phyloP scores from a whole-genome alignment of 2,113 vertebrate genomes.

The Chaetodon auriga region DNA sequence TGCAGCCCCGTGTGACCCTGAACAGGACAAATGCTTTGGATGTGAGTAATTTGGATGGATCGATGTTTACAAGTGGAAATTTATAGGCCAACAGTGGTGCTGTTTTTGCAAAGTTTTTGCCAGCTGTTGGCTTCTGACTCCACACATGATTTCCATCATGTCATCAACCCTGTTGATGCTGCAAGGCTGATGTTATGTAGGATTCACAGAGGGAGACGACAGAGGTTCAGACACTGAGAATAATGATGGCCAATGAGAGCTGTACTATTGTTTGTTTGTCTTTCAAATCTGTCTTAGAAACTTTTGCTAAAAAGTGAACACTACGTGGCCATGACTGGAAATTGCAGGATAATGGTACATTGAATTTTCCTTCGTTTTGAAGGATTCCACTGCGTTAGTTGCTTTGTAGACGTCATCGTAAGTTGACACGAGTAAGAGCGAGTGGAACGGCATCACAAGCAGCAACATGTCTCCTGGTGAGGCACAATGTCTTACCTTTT shows the following conservation, averaged over 20 bases:
- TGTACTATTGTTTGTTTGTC: background rate
- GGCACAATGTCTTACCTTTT: no score
- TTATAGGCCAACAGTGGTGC: constrained; percentile 1
- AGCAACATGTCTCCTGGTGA: background rate
- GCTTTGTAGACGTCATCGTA: background rate
- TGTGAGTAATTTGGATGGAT: constrained; percentile 18
- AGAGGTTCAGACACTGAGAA: background rate
- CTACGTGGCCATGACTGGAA: no score
- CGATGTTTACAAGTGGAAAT: constrained; percentile 11
- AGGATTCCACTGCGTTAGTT: background rate
- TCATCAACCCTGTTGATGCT: background rate
- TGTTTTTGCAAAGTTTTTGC: constrained; percentile 6
- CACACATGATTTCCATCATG: no score
- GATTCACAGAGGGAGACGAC: background rate
- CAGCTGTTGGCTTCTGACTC: constrained; percentile 5
- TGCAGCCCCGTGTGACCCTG: background rate
- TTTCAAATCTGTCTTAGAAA: background rate
- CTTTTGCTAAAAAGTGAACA: background rate
- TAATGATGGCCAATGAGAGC: background rate
- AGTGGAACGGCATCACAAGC: background rate
- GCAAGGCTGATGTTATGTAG: background rate
- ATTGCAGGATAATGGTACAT: background rate
- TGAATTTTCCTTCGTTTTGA: background rate
- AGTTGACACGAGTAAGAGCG: background rate
- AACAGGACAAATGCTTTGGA: constrained; percentile 15